Conservation (phyloP, 2,888 invertebrate genomes). For the Leucophenga montana region DNA sequence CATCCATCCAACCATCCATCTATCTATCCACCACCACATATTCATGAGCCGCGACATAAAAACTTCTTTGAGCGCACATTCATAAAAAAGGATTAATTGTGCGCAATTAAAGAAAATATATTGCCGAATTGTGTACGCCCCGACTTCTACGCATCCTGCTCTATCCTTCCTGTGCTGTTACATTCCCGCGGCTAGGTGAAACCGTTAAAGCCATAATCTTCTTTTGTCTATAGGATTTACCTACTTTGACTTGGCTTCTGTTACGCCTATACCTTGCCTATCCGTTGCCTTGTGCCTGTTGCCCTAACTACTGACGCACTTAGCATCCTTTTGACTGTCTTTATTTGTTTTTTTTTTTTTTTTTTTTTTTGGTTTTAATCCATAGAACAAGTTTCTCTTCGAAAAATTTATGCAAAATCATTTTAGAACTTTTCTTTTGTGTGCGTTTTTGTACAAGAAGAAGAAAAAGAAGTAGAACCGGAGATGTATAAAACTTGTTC, state of each 20-base stretch:
- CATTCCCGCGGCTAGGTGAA: slow-evolving; percentile 1
- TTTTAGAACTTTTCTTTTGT: slow-evolving; percentile 27
- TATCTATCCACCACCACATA: neutral
- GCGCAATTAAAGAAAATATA: slow-evolving; percentile 62
- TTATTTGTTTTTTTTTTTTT: neutral
- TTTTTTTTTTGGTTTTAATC: neutral
- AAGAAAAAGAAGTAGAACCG: no score
- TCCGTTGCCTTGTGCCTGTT: neutral
- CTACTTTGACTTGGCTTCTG: slow-evolving; percentile 13
- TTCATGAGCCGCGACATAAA: neutral
- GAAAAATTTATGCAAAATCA: slow-evolving; percentile 23
- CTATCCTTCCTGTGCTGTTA: neutral
- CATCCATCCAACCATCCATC: no score
- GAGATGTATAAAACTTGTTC: neutral
- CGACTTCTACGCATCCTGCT: neutral
- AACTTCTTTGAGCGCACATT: slow-evolving; percentile 32
- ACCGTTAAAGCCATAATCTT: slow-evolving; percentile 19
- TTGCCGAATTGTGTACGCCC: slow-evolving; percentile 39
- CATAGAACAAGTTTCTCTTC: slow-evolving; percentile 1
- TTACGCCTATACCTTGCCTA: no score
- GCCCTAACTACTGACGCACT: neutral
- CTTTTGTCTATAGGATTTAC: slow-evolving; percentile 24
- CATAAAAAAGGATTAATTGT: slow-evolving; percentile 64
- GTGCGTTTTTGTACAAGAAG: neutral
- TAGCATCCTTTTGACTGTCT: neutral